phyloP scores from a whole-genome alignment of 2,113 vertebrate genomes.

The Emydura subglobosa region DNA sequence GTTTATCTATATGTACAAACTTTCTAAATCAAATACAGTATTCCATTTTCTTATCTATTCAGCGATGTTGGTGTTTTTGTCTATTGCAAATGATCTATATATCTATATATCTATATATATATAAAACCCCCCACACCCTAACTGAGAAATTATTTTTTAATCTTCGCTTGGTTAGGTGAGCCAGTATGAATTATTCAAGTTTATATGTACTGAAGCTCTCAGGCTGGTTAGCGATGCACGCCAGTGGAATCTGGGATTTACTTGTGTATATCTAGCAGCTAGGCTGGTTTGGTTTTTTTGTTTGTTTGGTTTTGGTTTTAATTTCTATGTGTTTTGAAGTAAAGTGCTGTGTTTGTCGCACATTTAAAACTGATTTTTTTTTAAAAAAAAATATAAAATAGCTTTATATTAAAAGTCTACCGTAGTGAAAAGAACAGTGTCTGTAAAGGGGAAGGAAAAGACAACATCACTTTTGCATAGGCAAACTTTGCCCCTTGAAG shows the following conservation, averaged over 20 bases:
- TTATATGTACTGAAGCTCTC: not conserved
- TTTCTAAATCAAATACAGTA: constrained; percentile 98
- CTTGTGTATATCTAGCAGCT: not conserved
- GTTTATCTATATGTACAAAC: constrained; percentile 96
- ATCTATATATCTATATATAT: not conserved
- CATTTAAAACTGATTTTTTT: not conserved
- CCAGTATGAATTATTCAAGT: not conserved
- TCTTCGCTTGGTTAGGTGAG: not conserved
- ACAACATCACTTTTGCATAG: not conserved
- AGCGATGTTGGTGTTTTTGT: constrained; percentile 82
- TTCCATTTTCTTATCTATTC: constrained; percentile 92
- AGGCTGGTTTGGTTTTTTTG: not conserved
- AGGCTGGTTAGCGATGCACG: not conserved
- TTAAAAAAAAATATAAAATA: not conserved
- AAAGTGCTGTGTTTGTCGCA: not conserved
- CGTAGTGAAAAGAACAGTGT: not conserved
- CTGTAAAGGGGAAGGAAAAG: not conserved
- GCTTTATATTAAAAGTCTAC: not conserved
- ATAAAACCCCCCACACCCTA: not conserved
- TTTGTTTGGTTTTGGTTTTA: not conserved
- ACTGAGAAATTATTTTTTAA: not conserved
- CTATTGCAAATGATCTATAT: not conserved
- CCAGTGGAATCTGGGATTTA: not conserved
- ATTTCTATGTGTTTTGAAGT: not conserved
- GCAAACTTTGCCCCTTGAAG: not conserved